Conservation (phyloP, 2,888 invertebrate species). For the Xanthia icteritia region DNA sequence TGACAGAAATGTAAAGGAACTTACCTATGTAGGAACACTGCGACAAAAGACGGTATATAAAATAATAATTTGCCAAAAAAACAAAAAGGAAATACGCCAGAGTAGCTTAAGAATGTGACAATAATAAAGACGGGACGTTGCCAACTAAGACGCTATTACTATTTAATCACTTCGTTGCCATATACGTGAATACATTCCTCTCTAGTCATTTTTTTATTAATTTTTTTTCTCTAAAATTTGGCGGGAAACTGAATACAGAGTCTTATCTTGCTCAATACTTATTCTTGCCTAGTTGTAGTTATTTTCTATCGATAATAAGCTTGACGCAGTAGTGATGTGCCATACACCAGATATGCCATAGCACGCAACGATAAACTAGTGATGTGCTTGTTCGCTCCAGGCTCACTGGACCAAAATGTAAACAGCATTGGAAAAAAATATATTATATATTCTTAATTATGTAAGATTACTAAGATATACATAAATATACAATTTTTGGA, state of each 20-base stretch:
- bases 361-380: constrained; percentile 77
- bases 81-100: constrained; percentile 70
- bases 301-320: constrained; percentile 74
- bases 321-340: constrained; percentile 86
- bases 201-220: constrained; percentile 85
- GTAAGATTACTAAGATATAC: constrained; percentile 78
- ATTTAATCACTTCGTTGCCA: constrained; percentile 76
- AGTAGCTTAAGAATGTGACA: constrained; percentile 87
- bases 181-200: constrained; percentile 85
- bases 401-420: constrained; percentile 86
- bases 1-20: constrained; percentile 37
- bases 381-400: constrained; percentile 83
- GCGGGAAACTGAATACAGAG: constrained; percentile 76
- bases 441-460: constrained; percentile 81
- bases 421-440: constrained; percentile 74
- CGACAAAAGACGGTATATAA: constrained; percentile 52
- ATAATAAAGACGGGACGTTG: constrained; percentile 85
- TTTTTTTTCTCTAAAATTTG: constrained; percentile 69
- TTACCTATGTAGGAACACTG: constrained; percentile 48
- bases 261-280: constrained; percentile 87
- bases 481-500: constrained; percentile 88
- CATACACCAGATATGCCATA: constrained; percentile 82
- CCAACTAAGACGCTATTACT: constrained; percentile 82
- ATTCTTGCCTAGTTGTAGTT: constrained; percentile 85
- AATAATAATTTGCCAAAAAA: constrained; percentile 66